phyloP scores from a whole-genome alignment of 1,140 invertebrate genomes.

The Lamellibrachia luymesi region DNA sequence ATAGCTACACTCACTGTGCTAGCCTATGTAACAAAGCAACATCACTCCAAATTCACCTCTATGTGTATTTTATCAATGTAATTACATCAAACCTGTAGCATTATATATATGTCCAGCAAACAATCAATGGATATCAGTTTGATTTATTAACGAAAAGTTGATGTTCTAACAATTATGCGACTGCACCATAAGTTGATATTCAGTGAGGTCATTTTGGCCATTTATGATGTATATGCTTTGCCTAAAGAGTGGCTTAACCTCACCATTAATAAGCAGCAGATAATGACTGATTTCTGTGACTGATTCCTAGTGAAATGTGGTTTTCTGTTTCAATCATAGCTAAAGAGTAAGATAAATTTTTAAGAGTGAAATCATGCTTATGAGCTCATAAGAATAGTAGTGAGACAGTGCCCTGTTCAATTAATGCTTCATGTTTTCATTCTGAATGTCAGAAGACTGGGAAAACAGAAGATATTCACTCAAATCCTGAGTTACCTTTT shows the following conservation, averaged over 20 bases:
- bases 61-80: constrained; percentile 62
- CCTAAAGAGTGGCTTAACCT: too few species aligned
- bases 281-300: too few species aligned
- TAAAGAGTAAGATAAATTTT: too few species aligned
- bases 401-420: neutral
- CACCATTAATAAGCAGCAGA: too few species aligned
- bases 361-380: too few species aligned
- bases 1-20: constrained; percentile 64
- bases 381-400: too few species aligned
- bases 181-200: too few species aligned
- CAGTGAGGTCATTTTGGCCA: too few species aligned
- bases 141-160: neutral
- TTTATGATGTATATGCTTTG: too few species aligned
- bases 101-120: neutral
- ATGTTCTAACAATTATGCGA: too few species aligned
- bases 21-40: constrained; percentile 63
- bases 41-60: constrained; percentile 46
- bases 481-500: constrained; percentile 47
- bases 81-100: constrained; percentile 87
- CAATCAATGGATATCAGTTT: neutral
- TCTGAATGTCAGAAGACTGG: neutral
- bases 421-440: neutral
- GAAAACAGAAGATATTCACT: neutral
- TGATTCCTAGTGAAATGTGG: too few species aligned
- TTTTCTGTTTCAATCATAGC: too few species aligned